Evolutionary conservation across 2,113 vertebrate genomes (phyloP).

Genomic region (Cathartes aura): DNA sequence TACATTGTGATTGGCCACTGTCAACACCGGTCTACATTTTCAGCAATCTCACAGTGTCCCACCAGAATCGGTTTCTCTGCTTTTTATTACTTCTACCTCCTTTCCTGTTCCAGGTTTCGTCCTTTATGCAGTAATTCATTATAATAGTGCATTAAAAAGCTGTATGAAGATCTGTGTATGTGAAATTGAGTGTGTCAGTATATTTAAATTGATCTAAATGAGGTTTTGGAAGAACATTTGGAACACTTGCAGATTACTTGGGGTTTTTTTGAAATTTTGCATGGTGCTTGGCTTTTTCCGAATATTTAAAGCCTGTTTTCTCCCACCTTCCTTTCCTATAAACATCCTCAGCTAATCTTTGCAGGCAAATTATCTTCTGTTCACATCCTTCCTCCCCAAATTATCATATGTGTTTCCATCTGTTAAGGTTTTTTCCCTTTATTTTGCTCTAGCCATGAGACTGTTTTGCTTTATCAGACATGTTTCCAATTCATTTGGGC

Average conservation of each 20-base stretch:
- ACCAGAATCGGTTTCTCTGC: background rate
- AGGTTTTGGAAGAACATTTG: background rate
- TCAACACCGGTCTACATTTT: background rate
- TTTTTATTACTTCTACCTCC: background rate
- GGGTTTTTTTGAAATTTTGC: background rate
- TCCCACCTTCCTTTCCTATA: background rate
- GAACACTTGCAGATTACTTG: background rate
- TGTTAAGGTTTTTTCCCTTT: background rate
- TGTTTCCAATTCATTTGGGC: background rate
- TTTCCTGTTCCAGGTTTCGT: background rate
- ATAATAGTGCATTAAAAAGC: background rate
- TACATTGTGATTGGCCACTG: background rate
- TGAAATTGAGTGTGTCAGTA: background rate
- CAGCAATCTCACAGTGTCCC: background rate
- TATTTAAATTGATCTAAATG: background rate
- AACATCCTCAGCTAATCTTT: background rate
- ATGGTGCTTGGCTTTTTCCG: background rate
- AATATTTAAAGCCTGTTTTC: background rate
- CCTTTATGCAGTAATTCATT: background rate
- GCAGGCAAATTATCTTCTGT: background rate
- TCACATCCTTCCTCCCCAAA: background rate
- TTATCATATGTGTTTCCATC: background rate
- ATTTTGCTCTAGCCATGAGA: background rate
- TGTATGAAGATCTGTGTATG: background rate
- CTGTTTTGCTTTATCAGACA: background rate